A percentile compares a stretch with the other conserved stretches of the same genome.
Evolutionary conservation across 2,797 vertebrate species (phyloP).

Genomic region (Sebastes taczanowskii): DNA sequence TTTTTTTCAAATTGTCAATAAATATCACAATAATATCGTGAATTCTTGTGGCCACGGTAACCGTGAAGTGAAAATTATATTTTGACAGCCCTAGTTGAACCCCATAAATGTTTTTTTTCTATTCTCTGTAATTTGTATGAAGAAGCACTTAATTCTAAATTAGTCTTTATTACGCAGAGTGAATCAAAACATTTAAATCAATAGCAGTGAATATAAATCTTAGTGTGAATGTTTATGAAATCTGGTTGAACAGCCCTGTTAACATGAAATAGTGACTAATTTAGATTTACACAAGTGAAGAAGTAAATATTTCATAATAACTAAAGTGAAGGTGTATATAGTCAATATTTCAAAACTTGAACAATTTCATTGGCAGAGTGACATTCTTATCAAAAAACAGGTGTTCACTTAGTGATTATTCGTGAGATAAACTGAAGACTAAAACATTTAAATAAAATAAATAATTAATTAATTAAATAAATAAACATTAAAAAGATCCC

Average conservation of each 20-base stretch:
- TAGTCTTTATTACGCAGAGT: constrained; percentile 49
- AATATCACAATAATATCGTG: too few relatives aligned
- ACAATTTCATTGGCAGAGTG: constrained; percentile 33
- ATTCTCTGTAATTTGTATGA: not conserved
- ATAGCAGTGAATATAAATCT: constrained; percentile 7
- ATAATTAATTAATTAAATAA: constrained; percentile 11
- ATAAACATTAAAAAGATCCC: constrained; percentile 41
- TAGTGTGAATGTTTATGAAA: constrained; percentile 20
- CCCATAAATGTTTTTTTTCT: too few relatives aligned
- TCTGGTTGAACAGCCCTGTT: not conserved
- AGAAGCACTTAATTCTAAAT: constrained; percentile 7
- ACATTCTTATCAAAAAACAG: not conserved
- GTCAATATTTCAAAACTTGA: not conserved
- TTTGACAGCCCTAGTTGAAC: too few relatives aligned
- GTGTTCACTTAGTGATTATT: not conserved
- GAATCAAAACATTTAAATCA: constrained; percentile 34
- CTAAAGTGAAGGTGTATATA: not conserved
- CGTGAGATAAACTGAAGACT: constrained; percentile 23
- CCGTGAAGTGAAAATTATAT: too few relatives aligned
- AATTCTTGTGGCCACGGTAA: too few relatives aligned
- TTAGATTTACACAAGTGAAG: not conserved
- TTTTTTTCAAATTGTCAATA: too few relatives aligned
- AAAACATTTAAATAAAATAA: constrained; percentile 13
- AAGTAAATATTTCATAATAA: not conserved
- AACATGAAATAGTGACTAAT: constrained; percentile 6